These are phyloP conservation scores for Sylvilagus bachmani DNA, from an alignment of 2,113 vertebrate genomes.

Conservation along the genomic window DNA sequence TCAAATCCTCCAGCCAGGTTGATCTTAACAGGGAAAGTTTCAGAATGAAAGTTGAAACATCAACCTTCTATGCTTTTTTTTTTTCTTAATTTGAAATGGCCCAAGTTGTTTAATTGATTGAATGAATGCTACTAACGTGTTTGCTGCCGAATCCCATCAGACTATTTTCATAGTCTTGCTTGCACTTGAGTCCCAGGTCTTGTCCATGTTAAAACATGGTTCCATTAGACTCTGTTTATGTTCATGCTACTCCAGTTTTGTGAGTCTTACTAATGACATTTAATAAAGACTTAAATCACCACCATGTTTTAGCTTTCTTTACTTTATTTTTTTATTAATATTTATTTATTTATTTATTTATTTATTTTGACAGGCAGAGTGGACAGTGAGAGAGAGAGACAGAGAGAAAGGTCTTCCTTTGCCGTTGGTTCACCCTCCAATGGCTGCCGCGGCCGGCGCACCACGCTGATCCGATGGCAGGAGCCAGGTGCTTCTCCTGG, in stretches of 20 bases:
- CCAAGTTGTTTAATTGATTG: background rate
- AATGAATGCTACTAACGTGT: background rate
- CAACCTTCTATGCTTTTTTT: background rate
- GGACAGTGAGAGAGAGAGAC: too few relatives aligned
- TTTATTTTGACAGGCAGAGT: too few relatives aligned
- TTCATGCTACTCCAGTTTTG: background rate
- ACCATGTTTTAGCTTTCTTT: background rate
- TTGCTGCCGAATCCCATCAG: background rate
- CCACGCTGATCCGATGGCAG: too few relatives aligned
- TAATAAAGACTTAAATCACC: background rate
- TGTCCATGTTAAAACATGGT: background rate
- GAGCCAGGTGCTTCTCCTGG: too few relatives aligned
- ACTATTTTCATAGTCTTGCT: background rate
- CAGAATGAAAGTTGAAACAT: background rate
- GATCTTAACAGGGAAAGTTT: background rate
- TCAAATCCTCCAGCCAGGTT: background rate
- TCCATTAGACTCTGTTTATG: background rate
- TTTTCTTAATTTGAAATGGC: background rate
- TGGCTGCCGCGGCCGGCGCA: too few relatives aligned
- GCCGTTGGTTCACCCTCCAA: too few relatives aligned
- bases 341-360: too few relatives aligned
- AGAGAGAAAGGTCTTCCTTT: too few relatives aligned
- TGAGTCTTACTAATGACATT: background rate
- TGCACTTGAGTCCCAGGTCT: background rate
- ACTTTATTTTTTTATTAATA: too few relatives aligned